A percentile compares a stretch with the other conserved stretches of the same genome.
phyloP scores from a whole-genome alignment of 2,888 invertebrate genomes.

The Eristalis pertinax region DNA sequence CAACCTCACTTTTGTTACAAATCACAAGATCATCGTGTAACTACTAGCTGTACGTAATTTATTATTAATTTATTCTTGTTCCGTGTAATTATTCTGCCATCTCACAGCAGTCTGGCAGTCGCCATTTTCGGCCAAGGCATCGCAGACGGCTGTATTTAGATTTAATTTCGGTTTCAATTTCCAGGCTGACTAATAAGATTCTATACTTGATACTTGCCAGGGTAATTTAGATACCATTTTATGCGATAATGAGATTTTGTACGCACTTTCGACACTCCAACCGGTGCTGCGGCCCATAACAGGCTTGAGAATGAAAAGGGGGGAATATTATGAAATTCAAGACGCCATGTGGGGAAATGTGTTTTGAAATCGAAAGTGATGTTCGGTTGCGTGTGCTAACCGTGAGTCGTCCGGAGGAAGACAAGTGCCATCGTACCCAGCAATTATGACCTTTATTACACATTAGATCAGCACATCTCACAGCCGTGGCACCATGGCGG shows the following conservation, averaged over 20 bases:
- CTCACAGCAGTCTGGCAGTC: not conserved
- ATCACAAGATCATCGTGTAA: not conserved
- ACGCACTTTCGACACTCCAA: slow-evolving; percentile 41
- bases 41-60: not conserved
- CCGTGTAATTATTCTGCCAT: not conserved
- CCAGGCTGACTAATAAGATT: slow-evolving; percentile 7
- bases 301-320: not conserved
- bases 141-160: not conserved
- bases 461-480: slow-evolving; percentile 30
- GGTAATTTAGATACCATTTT: slow-evolving; percentile 55
- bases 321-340: slow-evolving; percentile 45
- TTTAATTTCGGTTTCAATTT: not conserved
- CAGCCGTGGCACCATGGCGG: not conserved
- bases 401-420: not conserved
- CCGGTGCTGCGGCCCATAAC: not conserved
- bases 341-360: slow-evolving; percentile 53
- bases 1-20: not conserved
- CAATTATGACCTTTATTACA: slow-evolving; percentile 8
- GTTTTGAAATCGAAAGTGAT: slow-evolving; percentile 56
- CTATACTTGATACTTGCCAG: slow-evolving; percentile 43
- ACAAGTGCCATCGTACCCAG: not conserved
- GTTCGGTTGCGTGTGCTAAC: slow-evolving; percentile 39
- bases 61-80: slow-evolving; percentile 3
- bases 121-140: not conserved
- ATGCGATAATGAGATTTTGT: slow-evolving; percentile 47